Conservation (phyloP, 2,113 vertebrate genomes). For the Gorsachius goisagi region DNA sequence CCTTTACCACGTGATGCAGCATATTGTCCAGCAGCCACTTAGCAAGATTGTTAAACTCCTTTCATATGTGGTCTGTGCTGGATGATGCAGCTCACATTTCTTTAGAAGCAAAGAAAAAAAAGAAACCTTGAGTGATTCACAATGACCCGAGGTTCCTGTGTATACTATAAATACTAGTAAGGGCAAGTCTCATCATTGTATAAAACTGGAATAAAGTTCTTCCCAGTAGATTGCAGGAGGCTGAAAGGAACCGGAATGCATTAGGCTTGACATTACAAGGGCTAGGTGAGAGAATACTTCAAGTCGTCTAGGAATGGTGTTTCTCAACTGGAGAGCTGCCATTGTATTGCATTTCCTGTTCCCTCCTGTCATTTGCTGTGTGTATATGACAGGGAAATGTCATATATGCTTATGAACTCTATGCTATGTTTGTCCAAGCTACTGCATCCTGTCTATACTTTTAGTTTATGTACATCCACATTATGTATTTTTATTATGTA, state of each 20-base stretch:
- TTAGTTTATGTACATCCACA: neutral
- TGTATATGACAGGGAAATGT: neutral
- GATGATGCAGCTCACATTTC: neutral
- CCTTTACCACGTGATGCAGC: neutral
- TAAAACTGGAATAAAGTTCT: slow-evolving; percentile 40
- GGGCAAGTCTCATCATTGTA: neutral
- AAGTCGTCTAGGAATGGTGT: neutral
- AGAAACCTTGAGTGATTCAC: neutral
- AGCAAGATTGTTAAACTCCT: slow-evolving; percentile 18
- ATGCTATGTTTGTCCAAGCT: neutral
- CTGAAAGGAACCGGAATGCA: slow-evolving; percentile 29
- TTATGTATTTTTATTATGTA: neutral
- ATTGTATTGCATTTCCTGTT: neutral
- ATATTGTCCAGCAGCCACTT: neutral
- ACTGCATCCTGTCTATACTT: neutral
- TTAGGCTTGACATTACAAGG: slow-evolving; percentile 23
- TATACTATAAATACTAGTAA: slow-evolving; percentile 32
- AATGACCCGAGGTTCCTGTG: neutral
- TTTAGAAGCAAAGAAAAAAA: slow-evolving; percentile 21
- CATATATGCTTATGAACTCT: neutral
- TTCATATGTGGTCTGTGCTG: neutral
- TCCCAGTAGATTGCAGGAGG: neutral
- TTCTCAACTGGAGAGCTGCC: neutral
- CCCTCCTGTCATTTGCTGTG: neutral
- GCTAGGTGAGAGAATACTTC: neutral